Conservation (phyloP, 2,113 vertebrate genomes). For the Bolborhynchus lineola region DNA sequence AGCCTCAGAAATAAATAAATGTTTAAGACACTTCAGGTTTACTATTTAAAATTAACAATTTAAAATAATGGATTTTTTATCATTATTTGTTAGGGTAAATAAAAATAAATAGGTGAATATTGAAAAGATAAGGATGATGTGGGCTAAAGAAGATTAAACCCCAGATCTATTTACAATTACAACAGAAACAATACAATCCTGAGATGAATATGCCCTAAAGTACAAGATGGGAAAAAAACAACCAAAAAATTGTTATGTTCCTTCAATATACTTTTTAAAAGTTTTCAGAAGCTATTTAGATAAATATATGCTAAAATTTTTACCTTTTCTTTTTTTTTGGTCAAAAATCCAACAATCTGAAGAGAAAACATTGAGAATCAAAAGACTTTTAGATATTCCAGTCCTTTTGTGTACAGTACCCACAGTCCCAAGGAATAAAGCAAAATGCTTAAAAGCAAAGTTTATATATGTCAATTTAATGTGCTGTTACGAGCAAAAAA, state of each 20-base stretch:
- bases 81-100: not conserved
- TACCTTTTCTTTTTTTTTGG: not conserved
- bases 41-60: not conserved
- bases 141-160: not conserved
- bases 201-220: not conserved
- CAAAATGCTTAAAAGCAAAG: not conserved
- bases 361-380: not conserved
- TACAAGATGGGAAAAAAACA: not conserved
- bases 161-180: not conserved
- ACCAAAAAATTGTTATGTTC: not conserved
- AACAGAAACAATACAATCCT: not conserved
- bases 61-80: not conserved
- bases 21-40: not conserved
- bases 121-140: not conserved
- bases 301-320: not conserved
- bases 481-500: not conserved
- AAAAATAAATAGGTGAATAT: not conserved
- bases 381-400: not conserved
- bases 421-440: not conserved
- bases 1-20: not conserved
- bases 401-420: not conserved
- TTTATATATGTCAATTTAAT: not conserved
- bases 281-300: not conserved
- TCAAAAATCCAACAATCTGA: not conserved
- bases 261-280: not conserved